Conservation (phyloP, 1,140 invertebrate species). For the Dendroctonus ponderosae region DNA sequence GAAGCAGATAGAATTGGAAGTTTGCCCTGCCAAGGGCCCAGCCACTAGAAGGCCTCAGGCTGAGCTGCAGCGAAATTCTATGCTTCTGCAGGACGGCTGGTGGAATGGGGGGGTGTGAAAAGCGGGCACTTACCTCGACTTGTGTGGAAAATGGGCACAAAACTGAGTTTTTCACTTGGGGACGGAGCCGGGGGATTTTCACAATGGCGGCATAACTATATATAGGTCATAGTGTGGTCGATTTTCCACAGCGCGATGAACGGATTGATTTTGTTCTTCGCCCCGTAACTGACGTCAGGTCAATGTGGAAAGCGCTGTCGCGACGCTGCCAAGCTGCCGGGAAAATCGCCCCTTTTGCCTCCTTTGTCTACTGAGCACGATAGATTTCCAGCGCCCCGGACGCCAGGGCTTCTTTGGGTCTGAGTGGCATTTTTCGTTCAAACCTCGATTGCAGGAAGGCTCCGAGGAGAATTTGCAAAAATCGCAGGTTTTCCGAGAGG, state of each 20-base stretch:
- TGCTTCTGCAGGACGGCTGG: background rate
- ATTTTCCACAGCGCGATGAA: slow-evolving; percentile 27
- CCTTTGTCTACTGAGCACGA: no score
- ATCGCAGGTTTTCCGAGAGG: no score
- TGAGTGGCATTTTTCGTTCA: no score
- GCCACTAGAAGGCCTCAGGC: background rate
- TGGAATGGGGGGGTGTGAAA: background rate
- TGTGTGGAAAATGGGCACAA: background rate
- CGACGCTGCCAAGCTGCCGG: slow-evolving; percentile 5
- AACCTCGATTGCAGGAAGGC: no score
- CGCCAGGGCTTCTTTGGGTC: no score
- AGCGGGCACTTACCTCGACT: no score
- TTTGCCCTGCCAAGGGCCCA: background rate
- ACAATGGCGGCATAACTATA: slow-evolving; percentile 37
- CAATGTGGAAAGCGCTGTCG: slow-evolving; percentile 13
- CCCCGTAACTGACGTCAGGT: slow-evolving; percentile 25
- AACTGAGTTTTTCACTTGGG: slow-evolving; percentile 22
- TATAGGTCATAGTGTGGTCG: slow-evolving; percentile 34
- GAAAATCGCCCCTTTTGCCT: background rate
- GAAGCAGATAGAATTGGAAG: background rate
- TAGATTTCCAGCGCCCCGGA: no score
- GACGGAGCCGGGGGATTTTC: slow-evolving; percentile 27
- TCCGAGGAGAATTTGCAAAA: no score
- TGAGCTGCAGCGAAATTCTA: background rate
- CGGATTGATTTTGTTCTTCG: slow-evolving; percentile 34